These are phyloP conservation scores for Coremacera marginata DNA, from an alignment of 2,888 invertebrate species.

Conservation along the genomic window DNA sequence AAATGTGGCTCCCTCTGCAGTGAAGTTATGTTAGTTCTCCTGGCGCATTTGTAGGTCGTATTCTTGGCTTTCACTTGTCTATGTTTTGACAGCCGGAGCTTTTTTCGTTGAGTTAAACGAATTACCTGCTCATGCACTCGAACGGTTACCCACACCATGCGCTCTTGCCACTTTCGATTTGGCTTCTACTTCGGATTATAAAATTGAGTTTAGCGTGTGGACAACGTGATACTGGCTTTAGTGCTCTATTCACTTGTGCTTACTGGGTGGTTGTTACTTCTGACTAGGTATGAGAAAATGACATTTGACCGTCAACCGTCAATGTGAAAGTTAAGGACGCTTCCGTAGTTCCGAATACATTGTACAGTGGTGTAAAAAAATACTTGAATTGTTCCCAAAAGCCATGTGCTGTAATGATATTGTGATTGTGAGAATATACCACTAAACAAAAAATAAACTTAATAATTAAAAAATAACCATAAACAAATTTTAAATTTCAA, in stretches of 20 bases:
- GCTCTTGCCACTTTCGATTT: not conserved
- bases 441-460: too few species aligned
- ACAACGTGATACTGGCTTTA: not conserved
- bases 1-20: slow-evolving; percentile 17
- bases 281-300: not conserved
- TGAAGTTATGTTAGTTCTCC: slow-evolving; percentile 7
- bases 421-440: too few species aligned
- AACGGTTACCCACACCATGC: not conserved
- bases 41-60: not conserved
- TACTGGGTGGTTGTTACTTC: not conserved
- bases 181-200: not conserved
- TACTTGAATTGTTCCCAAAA: slow-evolving; percentile 3
- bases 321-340: slow-evolving; percentile 20
- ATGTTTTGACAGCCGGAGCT: slow-evolving; percentile 1
- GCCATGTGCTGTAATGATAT: slow-evolving; percentile 1
- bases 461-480: too few species aligned
- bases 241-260: not conserved
- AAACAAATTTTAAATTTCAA: too few species aligned
- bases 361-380: not conserved
- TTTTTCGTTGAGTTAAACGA: not conserved
- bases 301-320: slow-evolving; percentile 25
- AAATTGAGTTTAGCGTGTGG: slow-evolving; percentile 12
- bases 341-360: not conserved
- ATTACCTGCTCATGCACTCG: not conserved
- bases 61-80: slow-evolving; percentile 7